phyloP scores from a whole-genome alignment of 2,113 vertebrate genomes.

The Calyptommatus sinebrachiatus region DNA sequence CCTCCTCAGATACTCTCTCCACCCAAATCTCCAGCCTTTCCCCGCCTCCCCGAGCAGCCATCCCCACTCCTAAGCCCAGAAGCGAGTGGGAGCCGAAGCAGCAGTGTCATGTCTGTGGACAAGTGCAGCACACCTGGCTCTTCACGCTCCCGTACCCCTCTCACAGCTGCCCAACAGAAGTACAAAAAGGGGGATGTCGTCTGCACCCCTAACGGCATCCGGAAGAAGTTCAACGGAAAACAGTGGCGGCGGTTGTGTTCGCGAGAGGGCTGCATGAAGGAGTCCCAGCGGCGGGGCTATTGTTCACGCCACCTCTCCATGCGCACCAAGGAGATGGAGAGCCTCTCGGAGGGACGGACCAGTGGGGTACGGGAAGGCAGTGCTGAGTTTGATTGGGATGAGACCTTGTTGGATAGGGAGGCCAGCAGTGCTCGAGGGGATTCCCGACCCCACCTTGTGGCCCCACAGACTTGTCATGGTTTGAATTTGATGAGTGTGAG shows the following conservation, averaged over 20 bases:
- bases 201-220: conserved; percentile 88
- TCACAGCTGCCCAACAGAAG: conserved; percentile 85
- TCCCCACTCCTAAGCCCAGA: conserved; percentile 64
- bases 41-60: conserved; percentile 62
- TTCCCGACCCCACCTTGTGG: conserved; percentile 76
- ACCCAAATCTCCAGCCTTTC: conserved; percentile 68
- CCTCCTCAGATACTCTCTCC: conserved; percentile 64
- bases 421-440: conserved; percentile 85
- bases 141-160: conserved; percentile 79
- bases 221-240: conserved; percentile 94
- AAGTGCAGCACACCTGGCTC: conserved; percentile 64
- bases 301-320: conserved; percentile 91
- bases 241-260: conserved; percentile 93
- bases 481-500: conserved; percentile 91
- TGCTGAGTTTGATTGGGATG: conserved; percentile 89
- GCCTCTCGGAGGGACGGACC: conserved; percentile 57
- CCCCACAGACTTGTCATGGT: conserved; percentile 81
- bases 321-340: conserved; percentile 92
- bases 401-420: conserved; percentile 85
- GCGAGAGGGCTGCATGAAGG: conserved; percentile 91
- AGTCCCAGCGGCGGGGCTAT: conserved; percentile 89
- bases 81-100: conserved; percentile 64
- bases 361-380: conserved; percentile 66
- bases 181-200: conserved; percentile 93
- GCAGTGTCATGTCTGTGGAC: conserved; percentile 64